phyloP scores from a whole-genome alignment of 2,797 vertebrate genomes.

The Hafferia zeledoni region DNA sequence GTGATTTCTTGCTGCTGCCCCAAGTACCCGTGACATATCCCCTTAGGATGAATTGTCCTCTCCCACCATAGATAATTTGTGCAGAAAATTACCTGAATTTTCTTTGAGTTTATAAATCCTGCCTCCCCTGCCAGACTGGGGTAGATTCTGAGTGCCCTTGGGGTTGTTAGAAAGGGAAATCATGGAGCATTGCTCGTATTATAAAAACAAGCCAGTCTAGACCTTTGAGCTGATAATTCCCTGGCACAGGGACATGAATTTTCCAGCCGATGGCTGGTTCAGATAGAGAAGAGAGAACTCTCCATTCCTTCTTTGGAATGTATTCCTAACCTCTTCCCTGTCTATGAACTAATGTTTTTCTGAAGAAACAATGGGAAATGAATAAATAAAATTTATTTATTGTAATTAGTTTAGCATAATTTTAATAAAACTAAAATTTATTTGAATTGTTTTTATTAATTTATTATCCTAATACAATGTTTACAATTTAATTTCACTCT shows the following conservation, averaged over 20 bases:
- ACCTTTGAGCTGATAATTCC: not conserved
- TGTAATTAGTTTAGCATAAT: not conserved
- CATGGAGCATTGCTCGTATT: not conserved
- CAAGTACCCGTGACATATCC: not conserved
- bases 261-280: not conserved
- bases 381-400: not conserved
- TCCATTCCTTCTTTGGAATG: not conserved
- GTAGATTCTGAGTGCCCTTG: not conserved
- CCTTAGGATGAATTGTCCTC: not conserved
- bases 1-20: not conserved
- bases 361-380: not conserved
- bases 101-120: not conserved
- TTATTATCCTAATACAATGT: not conserved
- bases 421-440: not conserved
- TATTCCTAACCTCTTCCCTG: not conserved
- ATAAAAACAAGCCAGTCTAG: not conserved
- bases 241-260: not conserved
- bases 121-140: fast-evolving
- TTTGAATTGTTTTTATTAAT: not conserved
- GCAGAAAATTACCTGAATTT: not conserved
- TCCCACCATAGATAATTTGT: not conserved
- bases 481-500: not conserved
- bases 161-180: not conserved
- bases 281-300: not conserved
- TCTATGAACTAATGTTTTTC: not conserved